Percentiles rank a stretch among this genome's conserved stretches.
Conservation (phyloP, 35 echinoderm and acorn worm species). For the Diadema setosum region DNA sequence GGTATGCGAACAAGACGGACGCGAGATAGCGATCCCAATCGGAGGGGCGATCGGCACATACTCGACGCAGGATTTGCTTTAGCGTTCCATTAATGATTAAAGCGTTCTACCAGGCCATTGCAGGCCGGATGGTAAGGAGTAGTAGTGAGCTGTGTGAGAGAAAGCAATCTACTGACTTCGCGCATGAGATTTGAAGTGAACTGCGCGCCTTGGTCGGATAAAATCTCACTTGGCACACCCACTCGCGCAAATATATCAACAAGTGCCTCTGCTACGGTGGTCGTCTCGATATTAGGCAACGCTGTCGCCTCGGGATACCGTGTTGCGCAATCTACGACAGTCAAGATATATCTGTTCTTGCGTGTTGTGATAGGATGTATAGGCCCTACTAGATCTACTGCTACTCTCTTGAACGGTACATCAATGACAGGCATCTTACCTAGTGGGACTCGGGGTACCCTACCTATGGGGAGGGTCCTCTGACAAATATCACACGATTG, state of each 20-base stretch:
- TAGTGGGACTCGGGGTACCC: conserved; percentile 28
- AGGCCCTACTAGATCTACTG: conserved; percentile 37
- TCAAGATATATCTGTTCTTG: conserved; percentile 25
- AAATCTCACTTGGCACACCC: conserved; percentile 25
- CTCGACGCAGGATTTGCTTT: background rate
- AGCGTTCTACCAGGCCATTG: conserved; percentile 65
- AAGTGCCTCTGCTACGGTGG: conserved; percentile 48
- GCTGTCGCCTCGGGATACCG: conserved; percentile 19
- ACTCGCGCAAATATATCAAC: conserved; percentile 21
- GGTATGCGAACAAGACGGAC: conserved; percentile 21
- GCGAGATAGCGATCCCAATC: conserved; percentile 58
- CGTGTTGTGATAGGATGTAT: conserved; percentile 13
- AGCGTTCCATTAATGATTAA: conserved; percentile 70
- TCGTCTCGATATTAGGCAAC: conserved; percentile 13
- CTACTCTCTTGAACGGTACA: conserved; percentile 9
- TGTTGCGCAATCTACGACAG: conserved; percentile 31
- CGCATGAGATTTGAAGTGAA: conserved; percentile 30
- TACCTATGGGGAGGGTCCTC: conserved; percentile 3
- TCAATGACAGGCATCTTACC: conserved; percentile 58
- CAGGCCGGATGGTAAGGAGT: conserved; percentile 66
- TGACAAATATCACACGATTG: conserved; percentile 56
- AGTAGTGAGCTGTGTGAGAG: conserved; percentile 29
- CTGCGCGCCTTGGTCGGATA: background rate
- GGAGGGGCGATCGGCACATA: conserved; percentile 10
- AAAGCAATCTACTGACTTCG: conserved; percentile 25